Percentiles rank a stretch among this genome's conserved stretches.
Conservation (phyloP, 2,113 vertebrate genomes). For the Aegotheles bennettii region DNA sequence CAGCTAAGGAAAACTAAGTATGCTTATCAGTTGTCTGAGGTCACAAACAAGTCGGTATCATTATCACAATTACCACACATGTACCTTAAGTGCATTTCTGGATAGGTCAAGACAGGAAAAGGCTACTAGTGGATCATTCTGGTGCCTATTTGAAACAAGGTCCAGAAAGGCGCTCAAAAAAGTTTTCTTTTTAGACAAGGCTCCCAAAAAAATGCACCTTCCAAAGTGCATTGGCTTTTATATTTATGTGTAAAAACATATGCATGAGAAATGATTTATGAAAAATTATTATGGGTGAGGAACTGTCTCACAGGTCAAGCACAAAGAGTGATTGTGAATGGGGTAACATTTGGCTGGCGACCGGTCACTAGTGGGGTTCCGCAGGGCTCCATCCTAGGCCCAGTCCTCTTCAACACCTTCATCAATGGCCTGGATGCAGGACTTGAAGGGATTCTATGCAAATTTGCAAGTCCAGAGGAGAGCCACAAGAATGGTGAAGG, state of each 20-base stretch:
- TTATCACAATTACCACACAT: background rate
- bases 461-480: too few species aligned
- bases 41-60: background rate
- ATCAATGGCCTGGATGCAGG: too few species aligned
- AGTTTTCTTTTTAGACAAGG: background rate
- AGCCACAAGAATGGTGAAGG: too few species aligned
- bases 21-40: background rate
- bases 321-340: too few species aligned
- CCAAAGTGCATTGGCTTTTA: background rate
- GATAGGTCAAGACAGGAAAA: background rate
- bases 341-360: too few species aligned
- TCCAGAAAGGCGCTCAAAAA: background rate
- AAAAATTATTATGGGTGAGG: background rate
- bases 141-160: background rate
- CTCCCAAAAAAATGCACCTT: background rate
- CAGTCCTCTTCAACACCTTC: too few species aligned
- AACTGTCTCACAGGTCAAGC: too few species aligned
- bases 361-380: too few species aligned
- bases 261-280: background rate
- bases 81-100: background rate
- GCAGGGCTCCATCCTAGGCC: too few species aligned
- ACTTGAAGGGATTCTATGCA: too few species aligned
- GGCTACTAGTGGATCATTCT: background rate
- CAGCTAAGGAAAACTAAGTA: background rate
- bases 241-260: background rate